Percentiles rank a stretch among this genome's conserved stretches.
These are phyloP conservation scores for Ophioninae sp. DNA, from an alignment of 2,888 invertebrate genomes.

Conservation along the genomic window DNA sequence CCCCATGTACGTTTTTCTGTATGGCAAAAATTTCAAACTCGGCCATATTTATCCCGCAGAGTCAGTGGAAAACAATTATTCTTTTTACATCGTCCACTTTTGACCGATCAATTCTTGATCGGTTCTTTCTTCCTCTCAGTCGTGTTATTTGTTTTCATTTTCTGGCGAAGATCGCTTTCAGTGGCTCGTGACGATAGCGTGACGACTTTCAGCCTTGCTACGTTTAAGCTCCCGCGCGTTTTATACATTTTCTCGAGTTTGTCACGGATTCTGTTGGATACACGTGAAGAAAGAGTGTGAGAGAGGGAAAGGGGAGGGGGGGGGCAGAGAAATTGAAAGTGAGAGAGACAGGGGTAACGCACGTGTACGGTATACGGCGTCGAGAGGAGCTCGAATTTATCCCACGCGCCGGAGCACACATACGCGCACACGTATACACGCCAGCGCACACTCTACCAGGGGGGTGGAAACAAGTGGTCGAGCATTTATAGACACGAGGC, in stretches of 20 bases:
- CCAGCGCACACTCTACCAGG: neutral
- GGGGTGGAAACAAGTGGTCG: slow-evolving; percentile 76
- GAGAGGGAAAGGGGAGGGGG: slow-evolving; percentile 1
- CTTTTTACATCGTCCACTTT: too few relatives aligned
- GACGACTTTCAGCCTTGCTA: slow-evolving; percentile 31
- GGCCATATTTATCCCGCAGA: neutral
- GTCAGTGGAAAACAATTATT: neutral
- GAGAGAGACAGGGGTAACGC: neutral
- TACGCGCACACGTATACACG: slow-evolving; percentile 1
- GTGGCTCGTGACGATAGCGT: slow-evolving; percentile 32
- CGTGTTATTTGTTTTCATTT: neutral
- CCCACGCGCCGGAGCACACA: slow-evolving; percentile 29
- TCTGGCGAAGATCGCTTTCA: slow-evolving; percentile 5
- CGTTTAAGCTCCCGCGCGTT: slow-evolving; percentile 9
- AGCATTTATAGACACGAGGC: slow-evolving; percentile 76
- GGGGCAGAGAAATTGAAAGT: too few relatives aligned
- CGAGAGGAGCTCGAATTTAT: slow-evolving; percentile 54
- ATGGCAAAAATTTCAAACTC: too few relatives aligned
- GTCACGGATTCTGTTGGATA: slow-evolving; percentile 9
- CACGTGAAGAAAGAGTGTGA: neutral
- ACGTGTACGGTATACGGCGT: slow-evolving; percentile 22
- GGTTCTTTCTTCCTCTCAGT: neutral
- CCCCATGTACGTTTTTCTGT: too few relatives aligned
- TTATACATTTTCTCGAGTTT: slow-evolving; percentile 44
- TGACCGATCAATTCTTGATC: neutral